Conservation (phyloP, 2,113 vertebrate genomes). For the Callipepla squamata region DNA sequence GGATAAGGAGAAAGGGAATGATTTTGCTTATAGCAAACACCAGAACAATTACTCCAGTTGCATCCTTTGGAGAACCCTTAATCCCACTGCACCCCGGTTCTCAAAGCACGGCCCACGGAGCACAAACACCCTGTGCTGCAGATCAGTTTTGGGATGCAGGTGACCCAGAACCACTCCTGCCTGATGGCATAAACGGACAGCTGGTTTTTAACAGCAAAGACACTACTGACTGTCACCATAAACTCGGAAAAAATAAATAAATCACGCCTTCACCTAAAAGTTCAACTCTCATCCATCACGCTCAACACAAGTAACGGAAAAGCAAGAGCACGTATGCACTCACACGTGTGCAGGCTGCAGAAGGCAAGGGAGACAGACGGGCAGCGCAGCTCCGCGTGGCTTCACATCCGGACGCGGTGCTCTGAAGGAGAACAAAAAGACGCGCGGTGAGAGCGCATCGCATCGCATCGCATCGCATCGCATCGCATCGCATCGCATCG, state of each 20-base stretch:
- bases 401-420: not conserved
- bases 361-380: not conserved
- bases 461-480: no score
- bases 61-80: not conserved
- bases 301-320: not conserved
- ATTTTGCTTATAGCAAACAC: not conserved
- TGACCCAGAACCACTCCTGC: not conserved
- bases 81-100: not conserved
- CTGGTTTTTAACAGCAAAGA: not conserved
- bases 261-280: not conserved
- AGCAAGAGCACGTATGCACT: not conserved
- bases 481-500: not conserved
- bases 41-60: not conserved
- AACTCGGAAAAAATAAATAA: not conserved
- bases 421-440: not conserved
- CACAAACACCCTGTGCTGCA: not conserved
- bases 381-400: not conserved
- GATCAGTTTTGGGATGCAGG: not conserved
- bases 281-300: not conserved
- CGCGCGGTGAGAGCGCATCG: not conserved
- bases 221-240: accelerated
- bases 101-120: not conserved
- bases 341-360: not conserved
- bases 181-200: not conserved
- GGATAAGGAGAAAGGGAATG: not conserved